These are phyloP conservation scores for Eupithecia tripunctaria DNA, from an alignment of 2,888 invertebrate species.

Conservation along the genomic window DNA sequence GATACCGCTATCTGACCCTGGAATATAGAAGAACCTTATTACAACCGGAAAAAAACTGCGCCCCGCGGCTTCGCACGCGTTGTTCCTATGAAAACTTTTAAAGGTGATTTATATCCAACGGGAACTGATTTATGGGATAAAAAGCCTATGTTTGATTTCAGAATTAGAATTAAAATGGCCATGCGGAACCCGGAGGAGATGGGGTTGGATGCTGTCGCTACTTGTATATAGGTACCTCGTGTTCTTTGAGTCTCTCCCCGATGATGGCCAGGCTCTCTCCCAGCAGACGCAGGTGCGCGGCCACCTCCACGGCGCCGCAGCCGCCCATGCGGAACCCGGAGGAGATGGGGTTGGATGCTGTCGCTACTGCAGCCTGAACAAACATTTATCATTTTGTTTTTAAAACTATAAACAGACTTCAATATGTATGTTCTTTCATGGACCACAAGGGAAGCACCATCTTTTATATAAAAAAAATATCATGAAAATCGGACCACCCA, in stretches of 20 bases:
- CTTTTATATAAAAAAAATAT: too few species aligned
- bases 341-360: not conserved
- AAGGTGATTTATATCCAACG: too few species aligned
- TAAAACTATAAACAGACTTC: too few species aligned
- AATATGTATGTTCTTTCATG: too few species aligned
- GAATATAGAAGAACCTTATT: not conserved
- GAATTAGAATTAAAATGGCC: too few species aligned
- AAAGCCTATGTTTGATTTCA: too few species aligned
- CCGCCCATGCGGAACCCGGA: constrained; percentile 6
- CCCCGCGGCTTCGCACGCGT: too few species aligned
- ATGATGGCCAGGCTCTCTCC: constrained; percentile 97
- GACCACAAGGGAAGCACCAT: too few species aligned
- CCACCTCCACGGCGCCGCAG: constrained; percentile 94
- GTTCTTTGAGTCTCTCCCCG: constrained; percentile 96
- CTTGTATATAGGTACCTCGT: constrained; percentile 86
- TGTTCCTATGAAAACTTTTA: too few species aligned
- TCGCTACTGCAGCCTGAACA: constrained; percentile 43
- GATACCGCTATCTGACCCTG: constrained; percentile 97
- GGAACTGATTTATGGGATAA: too few species aligned
- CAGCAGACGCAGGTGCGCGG: constrained; percentile 95
- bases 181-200: not conserved
- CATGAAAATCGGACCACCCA: too few species aligned
- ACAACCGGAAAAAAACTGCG: not conserved
- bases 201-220: not conserved
- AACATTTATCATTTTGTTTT: too few species aligned